Evolutionary conservation across 2,888 invertebrate genomes (phyloP).

Genomic region (Nomada goodeniana): DNA sequence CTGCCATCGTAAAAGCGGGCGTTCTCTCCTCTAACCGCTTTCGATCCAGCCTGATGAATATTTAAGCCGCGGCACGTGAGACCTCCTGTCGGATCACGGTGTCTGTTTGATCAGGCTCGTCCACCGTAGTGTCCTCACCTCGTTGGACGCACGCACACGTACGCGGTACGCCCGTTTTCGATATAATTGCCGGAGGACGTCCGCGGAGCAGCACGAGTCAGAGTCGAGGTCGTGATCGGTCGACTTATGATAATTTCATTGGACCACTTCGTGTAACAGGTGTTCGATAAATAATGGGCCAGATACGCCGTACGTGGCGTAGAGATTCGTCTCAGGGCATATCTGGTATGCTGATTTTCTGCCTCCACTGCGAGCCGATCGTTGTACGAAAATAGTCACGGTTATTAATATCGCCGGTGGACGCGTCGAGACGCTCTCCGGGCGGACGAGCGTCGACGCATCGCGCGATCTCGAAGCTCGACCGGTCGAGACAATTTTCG

Average conservation of each 20-base stretch:
- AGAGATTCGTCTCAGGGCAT: background rate
- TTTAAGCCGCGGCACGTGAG: constrained; percentile 18
- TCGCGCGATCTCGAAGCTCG: background rate
- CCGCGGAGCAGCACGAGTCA: background rate
- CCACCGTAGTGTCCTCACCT: background rate
- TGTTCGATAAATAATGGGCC: constrained; percentile 46
- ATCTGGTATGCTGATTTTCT: background rate
- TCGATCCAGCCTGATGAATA: constrained; percentile 39
- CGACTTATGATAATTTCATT: constrained; percentile 40
- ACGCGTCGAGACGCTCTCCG: background rate
- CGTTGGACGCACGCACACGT: background rate
- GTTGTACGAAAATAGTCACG: background rate
- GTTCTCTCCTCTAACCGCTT: background rate
- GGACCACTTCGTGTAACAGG: constrained; percentile 28
- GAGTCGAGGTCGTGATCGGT: constrained; percentile 36
- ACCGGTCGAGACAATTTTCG: background rate
- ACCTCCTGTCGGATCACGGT: background rate
- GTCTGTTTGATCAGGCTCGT: background rate
- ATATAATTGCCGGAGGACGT: constrained; percentile 26
- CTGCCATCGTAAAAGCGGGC: constrained; percentile 28
- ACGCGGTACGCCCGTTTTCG: background rate
- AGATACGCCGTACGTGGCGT: constrained; percentile 31
- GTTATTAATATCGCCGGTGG: background rate
- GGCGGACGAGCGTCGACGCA: background rate
- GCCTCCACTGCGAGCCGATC: background rate